Evolutionary conservation across 2,797 vertebrate genomes (phyloP).

Genomic region (Epinephelus malabaricus): DNA sequence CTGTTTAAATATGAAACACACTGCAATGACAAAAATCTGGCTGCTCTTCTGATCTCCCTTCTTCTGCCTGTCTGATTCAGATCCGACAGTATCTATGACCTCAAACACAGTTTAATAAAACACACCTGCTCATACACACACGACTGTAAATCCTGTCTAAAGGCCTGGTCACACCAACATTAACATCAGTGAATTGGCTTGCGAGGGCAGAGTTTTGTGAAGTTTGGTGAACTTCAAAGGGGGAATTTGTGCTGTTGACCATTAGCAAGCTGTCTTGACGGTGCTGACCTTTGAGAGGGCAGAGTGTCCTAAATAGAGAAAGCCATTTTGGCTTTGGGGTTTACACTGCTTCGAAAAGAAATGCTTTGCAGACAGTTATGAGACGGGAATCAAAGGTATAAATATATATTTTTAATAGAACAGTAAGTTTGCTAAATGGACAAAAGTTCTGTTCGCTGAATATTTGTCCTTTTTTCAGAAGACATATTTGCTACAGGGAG

Average conservation of each 20-base stretch:
- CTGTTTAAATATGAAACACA: constrained; percentile 54
- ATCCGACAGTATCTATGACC: constrained; percentile 36
- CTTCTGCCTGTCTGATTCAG: constrained; percentile 5
- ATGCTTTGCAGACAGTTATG: neutral
- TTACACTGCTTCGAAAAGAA: neutral
- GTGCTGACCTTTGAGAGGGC: neutral
- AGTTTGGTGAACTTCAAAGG: neutral
- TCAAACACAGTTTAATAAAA: constrained; percentile 29
- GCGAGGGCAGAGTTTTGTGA: neutral
- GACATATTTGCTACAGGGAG: neutral
- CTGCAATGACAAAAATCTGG: constrained; percentile 39
- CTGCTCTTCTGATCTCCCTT: constrained; percentile 18
- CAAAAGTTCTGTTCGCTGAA: neutral
- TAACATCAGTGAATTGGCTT: neutral
- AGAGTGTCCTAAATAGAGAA: neutral
- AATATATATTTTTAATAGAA: neutral
- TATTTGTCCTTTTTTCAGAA: neutral
- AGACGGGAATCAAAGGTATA: neutral
- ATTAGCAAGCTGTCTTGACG: neutral
- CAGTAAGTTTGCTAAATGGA: neutral
- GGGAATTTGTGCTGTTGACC: neutral
- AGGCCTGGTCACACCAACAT: constrained; percentile 21
- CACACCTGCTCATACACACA: constrained; percentile 36
- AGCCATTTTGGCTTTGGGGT: neutral
- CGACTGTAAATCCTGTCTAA: neutral